These are phyloP conservation scores for Corythaeola cristata DNA, from an alignment of 2,113 vertebrate genomes.

Conservation along the genomic window DNA sequence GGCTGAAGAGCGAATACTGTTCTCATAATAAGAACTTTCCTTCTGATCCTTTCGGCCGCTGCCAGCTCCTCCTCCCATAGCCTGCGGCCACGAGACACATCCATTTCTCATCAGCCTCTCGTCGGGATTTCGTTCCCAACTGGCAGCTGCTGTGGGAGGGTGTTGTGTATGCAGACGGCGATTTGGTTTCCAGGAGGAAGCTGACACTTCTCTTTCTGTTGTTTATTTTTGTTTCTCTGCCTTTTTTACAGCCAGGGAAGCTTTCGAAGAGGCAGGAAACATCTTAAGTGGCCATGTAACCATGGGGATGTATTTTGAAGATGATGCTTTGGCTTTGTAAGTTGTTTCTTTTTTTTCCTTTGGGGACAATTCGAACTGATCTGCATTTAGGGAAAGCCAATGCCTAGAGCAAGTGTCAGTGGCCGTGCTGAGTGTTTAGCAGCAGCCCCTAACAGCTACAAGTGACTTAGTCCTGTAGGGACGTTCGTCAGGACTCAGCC, in stretches of 20 bases:
- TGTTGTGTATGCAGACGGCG: neutral
- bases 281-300: constrained; percentile 78
- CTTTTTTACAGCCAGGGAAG: constrained; percentile 70
- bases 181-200: neutral
- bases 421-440: neutral
- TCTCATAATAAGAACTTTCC: neutral
- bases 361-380: neutral
- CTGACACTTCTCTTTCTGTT: neutral
- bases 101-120: neutral
- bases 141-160: neutral
- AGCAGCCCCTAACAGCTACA: neutral
- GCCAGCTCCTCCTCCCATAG: neutral
- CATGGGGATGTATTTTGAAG: constrained; percentile 80
- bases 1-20: neutral
- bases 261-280: constrained; percentile 81
- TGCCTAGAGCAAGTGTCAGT: neutral
- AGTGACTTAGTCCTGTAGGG: neutral
- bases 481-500: neutral
- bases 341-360: constrained; percentile 28
- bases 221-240: neutral
- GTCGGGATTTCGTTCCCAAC: neutral
- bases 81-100: neutral
- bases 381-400: neutral
- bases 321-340: constrained; percentile 72
- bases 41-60: neutral